Percentiles rank a stretch among this genome's conserved stretches.
phyloP scores from a whole-genome alignment of 2,113 vertebrate species.

The Hippocampus comes region DNA sequence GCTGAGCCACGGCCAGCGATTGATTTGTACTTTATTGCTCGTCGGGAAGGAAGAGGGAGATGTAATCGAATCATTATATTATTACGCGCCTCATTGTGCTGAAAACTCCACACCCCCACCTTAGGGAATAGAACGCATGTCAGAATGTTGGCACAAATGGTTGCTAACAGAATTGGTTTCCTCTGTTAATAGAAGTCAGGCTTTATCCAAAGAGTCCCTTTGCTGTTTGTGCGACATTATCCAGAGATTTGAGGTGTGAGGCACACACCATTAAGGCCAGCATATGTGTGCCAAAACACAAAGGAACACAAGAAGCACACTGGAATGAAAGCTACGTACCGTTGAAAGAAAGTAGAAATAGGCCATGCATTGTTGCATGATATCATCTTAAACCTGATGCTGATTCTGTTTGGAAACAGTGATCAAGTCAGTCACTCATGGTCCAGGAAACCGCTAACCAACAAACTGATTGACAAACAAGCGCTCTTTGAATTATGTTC shows the following conservation, averaged over 20 bases:
- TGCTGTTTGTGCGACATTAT: conserved; percentile 50
- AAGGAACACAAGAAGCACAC: conserved; percentile 22
- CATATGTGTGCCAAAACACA: conserved; percentile 26
- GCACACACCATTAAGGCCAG: conserved; percentile 11
- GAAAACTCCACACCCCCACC: conserved; percentile 29
- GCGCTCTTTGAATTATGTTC: not conserved
- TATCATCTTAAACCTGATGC: not conserved
- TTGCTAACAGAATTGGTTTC: conserved; percentile 25
- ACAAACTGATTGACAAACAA: not conserved
- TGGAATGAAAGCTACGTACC: conserved; percentile 9
- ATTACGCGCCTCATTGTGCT: conserved; percentile 9
- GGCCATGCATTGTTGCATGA: not conserved
- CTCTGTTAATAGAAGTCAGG: conserved; percentile 53
- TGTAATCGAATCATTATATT: conserved; percentile 34
- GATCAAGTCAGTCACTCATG: too few relatives aligned
- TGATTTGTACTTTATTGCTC: conserved; percentile 25
- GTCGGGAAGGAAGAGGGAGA: conserved; percentile 5
- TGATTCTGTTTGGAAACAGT: not conserved
- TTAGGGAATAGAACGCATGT: conserved; percentile 18
- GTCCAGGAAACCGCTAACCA: not conserved
- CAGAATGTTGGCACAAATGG: not conserved
- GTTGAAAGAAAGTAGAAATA: not conserved
- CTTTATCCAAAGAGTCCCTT: conserved; percentile 26
- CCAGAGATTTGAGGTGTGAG: conserved; percentile 41
- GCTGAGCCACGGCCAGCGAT: not conserved